Evolutionary conservation across 2,113 vertebrate species (phyloP).

Genomic region (Hylia prasina): DNA sequence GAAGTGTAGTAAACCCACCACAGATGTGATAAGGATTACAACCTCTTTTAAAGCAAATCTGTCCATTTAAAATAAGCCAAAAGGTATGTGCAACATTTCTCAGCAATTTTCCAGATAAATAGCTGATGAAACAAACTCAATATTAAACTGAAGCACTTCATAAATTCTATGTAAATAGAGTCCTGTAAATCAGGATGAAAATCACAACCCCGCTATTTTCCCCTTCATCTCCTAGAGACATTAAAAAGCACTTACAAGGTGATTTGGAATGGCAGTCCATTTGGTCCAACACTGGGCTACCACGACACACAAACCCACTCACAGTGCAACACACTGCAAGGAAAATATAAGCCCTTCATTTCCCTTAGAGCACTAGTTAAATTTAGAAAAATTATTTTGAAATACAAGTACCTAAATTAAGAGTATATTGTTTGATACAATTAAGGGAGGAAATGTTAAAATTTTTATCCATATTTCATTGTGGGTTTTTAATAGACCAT

Average conservation of each 20-base stretch:
- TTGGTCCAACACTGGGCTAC: not conserved
- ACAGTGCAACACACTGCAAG: not conserved
- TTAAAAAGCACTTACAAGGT: not conserved
- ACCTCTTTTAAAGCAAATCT: conserved; percentile 25
- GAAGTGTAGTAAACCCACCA: conserved; percentile 32
- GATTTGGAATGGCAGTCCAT: not conserved
- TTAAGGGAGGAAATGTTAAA: not conserved
- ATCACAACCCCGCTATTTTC: not conserved
- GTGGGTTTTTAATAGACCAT: not conserved
- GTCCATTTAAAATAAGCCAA: conserved; percentile 38
- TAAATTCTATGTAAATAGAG: not conserved
- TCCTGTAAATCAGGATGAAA: not conserved
- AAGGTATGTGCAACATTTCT: conserved; percentile 26
- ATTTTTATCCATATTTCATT: not conserved
- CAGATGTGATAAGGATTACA: conserved; percentile 51
- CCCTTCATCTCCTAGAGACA: not conserved
- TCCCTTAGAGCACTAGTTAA: not conserved
- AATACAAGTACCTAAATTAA: not conserved
- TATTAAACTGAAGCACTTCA: not conserved
- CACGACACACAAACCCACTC: not conserved
- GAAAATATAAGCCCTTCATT: not conserved
- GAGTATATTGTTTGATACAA: not conserved
- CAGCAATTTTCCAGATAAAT: not conserved
- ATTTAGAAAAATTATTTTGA: not conserved
- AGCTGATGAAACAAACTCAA: not conserved